Evolutionary conservation across 2,113 vertebrate species (phyloP), one percentile per base, ranked within the genome.

Genomic region (Ochotona princeps): DNA sequence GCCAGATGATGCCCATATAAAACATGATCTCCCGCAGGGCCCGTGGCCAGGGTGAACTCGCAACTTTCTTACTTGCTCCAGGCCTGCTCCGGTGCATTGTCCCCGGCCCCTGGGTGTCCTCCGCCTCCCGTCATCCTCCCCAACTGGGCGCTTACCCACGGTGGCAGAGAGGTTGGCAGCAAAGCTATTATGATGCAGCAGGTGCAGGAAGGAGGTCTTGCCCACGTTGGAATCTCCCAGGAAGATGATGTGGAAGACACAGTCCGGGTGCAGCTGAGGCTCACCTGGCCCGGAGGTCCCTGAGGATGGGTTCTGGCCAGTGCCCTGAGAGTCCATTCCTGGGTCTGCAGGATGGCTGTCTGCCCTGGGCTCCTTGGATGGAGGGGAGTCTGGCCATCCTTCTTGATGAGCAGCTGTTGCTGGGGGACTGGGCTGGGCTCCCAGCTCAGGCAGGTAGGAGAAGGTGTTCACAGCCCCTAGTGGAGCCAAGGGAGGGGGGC

Each of bases 171-270:
- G 79, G 57, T 98, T 97, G 0, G 93, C 86, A 82, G 94, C 97
- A 69, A 99, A 99, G 93, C 96, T 81, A 28, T 98, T 96, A 2
- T 97, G 97, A 0, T 98, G 98, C 87, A 99, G 84, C 38, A 98
- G 97, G 96, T 98, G 97, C 95, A 99, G 98, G 97, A 99, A 99
- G 0, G 99, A 99, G 0, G 99, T 99, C 96, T 99, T 99, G 78
- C 99, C 99, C 94, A 99, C 99, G 0, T 97, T 97, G 81, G 99
- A 98, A 93, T 99, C 98, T 94, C 99, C 99, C 4, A 99, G 82
- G 54, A 99, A 98, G 92, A 99, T 95, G 91, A 99, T 97, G 0
- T 99, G 99, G 97, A 98, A 99, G 79, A 98, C 12, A 32, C 98
- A 96, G 12, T 98, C 98, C 54, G 98, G 97, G 44, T 89, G 78